phyloP scores from a whole-genome alignment of 2,797 vertebrate genomes.

The Hypotaenidia okinawae region DNA sequence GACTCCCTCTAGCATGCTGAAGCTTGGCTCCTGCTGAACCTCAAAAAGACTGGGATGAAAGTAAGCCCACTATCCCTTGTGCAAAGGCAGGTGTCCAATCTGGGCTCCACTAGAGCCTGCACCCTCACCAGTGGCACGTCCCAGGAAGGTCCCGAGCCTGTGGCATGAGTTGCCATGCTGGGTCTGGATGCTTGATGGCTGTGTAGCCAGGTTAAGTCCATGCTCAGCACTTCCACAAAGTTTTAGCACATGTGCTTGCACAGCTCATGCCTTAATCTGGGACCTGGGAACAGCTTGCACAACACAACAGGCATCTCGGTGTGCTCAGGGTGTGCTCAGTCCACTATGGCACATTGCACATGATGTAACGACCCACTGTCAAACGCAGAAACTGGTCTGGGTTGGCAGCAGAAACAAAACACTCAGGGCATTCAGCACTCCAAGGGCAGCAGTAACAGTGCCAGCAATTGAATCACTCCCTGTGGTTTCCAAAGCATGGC shows the following conservation, averaged over 20 bases:
- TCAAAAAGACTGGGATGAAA: not conserved
- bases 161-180: not conserved
- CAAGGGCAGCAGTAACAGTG: not conserved
- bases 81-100: not conserved
- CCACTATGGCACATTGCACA: fast-evolving
- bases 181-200: not conserved
- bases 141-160: not conserved
- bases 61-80: not conserved
- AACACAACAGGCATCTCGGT: not conserved
- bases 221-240: not conserved
- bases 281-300: not conserved
- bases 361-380: not conserved
- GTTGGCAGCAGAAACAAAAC: not conserved
- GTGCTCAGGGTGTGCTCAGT: no score
- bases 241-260: not conserved
- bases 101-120: not conserved
- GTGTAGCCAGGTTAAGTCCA: not conserved
- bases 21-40: not conserved
- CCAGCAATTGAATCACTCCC: not conserved
- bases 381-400: not conserved
- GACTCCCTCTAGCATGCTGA: not conserved
- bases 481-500: not conserved
- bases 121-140: not conserved
- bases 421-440: no score
- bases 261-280: not conserved